A percentile compares a stretch with the other conserved stretches of the same genome.
Evolutionary conservation across 2,888 invertebrate genomes (phyloP).

Genomic region (Diogma glabrata): DNA sequence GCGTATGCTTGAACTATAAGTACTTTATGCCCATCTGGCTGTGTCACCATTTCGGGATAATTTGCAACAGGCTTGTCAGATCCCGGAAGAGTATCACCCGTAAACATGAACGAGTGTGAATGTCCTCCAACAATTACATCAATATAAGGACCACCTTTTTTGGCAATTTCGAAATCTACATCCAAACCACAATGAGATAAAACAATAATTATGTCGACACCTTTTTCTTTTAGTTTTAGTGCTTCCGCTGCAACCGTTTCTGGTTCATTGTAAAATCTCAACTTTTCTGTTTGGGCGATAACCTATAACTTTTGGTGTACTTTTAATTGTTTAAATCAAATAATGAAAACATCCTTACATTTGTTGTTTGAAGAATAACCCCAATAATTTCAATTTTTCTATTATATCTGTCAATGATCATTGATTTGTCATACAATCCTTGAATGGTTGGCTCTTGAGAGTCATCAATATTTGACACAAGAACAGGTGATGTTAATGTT

Average conservation of each 20-base stretch:
- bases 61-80: conserved; percentile 45
- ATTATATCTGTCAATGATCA: conserved; percentile 47
- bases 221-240: conserved; percentile 45
- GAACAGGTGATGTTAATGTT: conserved; percentile 48
- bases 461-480: conserved; percentile 67
- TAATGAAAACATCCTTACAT: conserved; percentile 36
- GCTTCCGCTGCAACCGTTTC: conserved; percentile 56
- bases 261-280: conserved; percentile 57
- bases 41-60: conserved; percentile 55
- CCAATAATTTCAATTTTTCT: conserved; percentile 69
- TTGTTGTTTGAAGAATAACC: conserved; percentile 54
- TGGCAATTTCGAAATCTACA: conserved; percentile 54
- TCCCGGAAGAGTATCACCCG: conserved; percentile 42
- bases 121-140: conserved; percentile 81
- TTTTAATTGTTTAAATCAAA: not conserved
- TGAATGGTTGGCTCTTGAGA: conserved; percentile 51
- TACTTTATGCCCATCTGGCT: conserved; percentile 32
- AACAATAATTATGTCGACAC: conserved; percentile 68
- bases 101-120: conserved; percentile 67
- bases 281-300: conserved; percentile 50
- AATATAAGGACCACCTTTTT: conserved; percentile 49
- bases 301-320: conserved; percentile 41
- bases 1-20: conserved; percentile 61
- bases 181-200: conserved; percentile 73
- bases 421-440: conserved; percentile 50